Evolutionary conservation across 92 coral and sea anemone genomes (phyloP).

Genomic region (Porites divaricata): DNA sequence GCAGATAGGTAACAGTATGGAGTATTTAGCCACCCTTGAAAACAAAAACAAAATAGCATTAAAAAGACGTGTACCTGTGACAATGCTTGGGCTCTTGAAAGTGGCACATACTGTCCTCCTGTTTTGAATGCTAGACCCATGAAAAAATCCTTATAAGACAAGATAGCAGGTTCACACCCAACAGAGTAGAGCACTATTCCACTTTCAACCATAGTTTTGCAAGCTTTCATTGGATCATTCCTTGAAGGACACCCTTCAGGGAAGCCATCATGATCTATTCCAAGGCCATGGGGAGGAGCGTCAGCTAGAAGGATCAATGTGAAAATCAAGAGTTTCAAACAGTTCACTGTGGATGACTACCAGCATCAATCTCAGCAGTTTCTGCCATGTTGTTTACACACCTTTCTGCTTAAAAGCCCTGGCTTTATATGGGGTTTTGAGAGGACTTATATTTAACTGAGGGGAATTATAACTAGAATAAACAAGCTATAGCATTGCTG

Average conservation of each 20-base stretch:
- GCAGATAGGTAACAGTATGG: no score
- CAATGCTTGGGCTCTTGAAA: slow-evolving; percentile 65
- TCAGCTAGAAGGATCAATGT: slow-evolving; percentile 67
- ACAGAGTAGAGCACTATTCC: slow-evolving; percentile 93
- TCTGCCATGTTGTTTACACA: no score
- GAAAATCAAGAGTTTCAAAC: background rate
- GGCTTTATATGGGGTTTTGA: no score
- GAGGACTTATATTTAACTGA: no score
- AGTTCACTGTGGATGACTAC: no score
- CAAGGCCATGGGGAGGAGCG: slow-evolving; percentile 98
- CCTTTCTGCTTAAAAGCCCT: no score
- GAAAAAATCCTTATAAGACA: slow-evolving; percentile 75
- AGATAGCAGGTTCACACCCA: slow-evolving; percentile 91
- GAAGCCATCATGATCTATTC: slow-evolving; percentile 68
- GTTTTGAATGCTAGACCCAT: slow-evolving; percentile 86
- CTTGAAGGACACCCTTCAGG: slow-evolving; percentile 90
- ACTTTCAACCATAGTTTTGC: slow-evolving; percentile 76
- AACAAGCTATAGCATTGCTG: no score
- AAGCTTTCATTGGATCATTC: slow-evolving; percentile 76
- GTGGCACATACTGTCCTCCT: slow-evolving; percentile 96
- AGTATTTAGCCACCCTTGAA: no score
- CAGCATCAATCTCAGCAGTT: no score
- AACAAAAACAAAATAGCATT: background rate
- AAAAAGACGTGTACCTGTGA: slow-evolving; percentile 66
- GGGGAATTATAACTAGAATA: no score